These are phyloP conservation scores for Pterois miles DNA, from an alignment of 2,797 vertebrate species.

Conservation along the genomic window DNA sequence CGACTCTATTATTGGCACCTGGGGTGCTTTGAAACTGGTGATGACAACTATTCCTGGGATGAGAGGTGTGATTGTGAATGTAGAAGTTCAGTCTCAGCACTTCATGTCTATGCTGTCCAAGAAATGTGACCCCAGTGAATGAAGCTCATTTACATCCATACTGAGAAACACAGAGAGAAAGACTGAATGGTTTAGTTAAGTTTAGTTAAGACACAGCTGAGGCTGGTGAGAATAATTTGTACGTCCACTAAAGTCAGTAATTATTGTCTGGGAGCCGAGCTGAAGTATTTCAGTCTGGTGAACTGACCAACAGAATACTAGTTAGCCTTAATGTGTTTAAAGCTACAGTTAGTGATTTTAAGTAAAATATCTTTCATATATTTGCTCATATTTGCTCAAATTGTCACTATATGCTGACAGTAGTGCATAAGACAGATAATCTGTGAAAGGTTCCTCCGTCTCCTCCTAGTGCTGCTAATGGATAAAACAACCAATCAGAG, in stretches of 20 bases:
- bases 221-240: no score
- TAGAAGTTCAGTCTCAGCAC: conserved; percentile 18
- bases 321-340: neutral
- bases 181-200: neutral
- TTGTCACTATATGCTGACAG: no score
- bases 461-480: no score
- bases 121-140: conserved; percentile 6
- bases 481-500: no score
- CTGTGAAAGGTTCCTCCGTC: no score
- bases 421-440: no score
- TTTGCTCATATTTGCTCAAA: no score
- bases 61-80: conserved; percentile 25
- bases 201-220: neutral
- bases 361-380: no score
- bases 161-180: neutral
- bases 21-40: conserved; percentile 18
- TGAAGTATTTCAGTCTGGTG: neutral
- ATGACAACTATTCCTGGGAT: conserved; percentile 30
- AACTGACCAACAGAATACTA: neutral
- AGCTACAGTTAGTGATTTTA: no score
- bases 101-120: conserved; percentile 6
- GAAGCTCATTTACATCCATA: conserved; percentile 2
- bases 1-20: conserved; percentile 24
- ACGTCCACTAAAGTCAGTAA: neutral
- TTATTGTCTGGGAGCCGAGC: neutral